Evolutionary conservation across 2,113 vertebrate species (phyloP).

Genomic region (Chinchilla lanigera): DNA sequence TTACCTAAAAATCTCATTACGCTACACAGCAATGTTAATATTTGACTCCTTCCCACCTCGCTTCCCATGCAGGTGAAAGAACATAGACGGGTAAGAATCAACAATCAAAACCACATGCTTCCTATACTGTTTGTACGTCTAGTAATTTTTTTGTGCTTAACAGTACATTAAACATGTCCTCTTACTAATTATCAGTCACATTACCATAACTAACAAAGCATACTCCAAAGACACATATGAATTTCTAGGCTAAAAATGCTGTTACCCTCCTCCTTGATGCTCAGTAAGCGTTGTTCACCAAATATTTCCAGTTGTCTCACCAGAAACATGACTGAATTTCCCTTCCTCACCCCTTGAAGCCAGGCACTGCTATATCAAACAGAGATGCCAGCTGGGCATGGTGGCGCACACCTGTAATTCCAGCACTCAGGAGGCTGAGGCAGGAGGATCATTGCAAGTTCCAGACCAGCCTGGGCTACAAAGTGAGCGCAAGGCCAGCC

Average conservation of each 20-base stretch:
- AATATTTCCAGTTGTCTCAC: background rate
- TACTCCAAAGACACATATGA: background rate
- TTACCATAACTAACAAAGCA: background rate
- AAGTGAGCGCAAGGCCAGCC: too few species aligned
- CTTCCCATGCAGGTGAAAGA: background rate
- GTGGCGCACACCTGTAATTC: too few species aligned
- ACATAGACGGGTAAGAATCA: background rate
- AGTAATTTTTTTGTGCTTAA: background rate
- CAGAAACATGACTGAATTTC: background rate
- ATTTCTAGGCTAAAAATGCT: background rate
- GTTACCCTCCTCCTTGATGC: background rate
- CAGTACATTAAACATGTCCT: background rate
- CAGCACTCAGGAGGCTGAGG: too few species aligned
- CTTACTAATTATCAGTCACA: background rate
- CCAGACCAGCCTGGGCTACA: too few species aligned
- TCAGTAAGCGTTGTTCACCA: background rate
- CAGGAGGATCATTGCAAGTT: too few species aligned
- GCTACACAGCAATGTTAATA: background rate
- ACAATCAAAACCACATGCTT: background rate
- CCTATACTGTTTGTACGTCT: background rate
- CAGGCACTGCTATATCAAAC: background rate
- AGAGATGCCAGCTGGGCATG: too few species aligned
- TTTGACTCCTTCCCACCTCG: background rate
- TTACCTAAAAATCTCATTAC: background rate
- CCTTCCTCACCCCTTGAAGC: background rate